Conservation (phyloP, 2,113 vertebrate genomes). For the Ammospiza nelsoni region DNA sequence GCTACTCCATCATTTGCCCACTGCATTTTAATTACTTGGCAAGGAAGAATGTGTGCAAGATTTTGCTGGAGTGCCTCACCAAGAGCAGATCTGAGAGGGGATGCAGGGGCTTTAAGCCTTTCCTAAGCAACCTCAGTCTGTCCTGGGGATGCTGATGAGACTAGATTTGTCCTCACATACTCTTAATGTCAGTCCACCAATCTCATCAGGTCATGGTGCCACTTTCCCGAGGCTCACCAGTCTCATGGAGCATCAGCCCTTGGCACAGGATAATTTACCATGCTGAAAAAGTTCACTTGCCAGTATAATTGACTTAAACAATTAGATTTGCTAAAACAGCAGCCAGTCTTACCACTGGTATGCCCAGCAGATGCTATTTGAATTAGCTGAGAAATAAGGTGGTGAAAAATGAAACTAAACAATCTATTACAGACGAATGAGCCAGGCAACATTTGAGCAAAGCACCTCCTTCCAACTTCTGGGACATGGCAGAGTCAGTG, state of each 20-base stretch:
- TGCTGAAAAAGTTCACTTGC: not conserved
- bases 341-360: not conserved
- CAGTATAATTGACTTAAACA: not conserved
- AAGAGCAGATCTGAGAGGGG: fast-evolving
- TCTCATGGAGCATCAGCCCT: fast-evolving
- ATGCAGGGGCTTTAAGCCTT: not conserved
- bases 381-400: not conserved
- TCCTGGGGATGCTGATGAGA: not conserved
- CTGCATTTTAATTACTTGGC: not conserved
- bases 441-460: not conserved
- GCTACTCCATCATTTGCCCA: not conserved
- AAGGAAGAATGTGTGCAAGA: not conserved
- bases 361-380: not conserved
- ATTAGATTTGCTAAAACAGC: not conserved
- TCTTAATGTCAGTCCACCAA: not conserved
- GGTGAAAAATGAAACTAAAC: not conserved
- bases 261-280: not conserved
- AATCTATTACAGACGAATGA: not conserved
- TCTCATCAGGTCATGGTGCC: not conserved
- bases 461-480: not conserved
- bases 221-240: not conserved
- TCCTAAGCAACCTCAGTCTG: not conserved
- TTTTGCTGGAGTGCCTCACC: not conserved
- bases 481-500: not conserved
- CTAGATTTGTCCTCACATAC: not conserved